These are phyloP conservation scores for Cydia fagiglandana DNA, from an alignment of 1,140 invertebrate genomes.

Conservation along the genomic window DNA sequence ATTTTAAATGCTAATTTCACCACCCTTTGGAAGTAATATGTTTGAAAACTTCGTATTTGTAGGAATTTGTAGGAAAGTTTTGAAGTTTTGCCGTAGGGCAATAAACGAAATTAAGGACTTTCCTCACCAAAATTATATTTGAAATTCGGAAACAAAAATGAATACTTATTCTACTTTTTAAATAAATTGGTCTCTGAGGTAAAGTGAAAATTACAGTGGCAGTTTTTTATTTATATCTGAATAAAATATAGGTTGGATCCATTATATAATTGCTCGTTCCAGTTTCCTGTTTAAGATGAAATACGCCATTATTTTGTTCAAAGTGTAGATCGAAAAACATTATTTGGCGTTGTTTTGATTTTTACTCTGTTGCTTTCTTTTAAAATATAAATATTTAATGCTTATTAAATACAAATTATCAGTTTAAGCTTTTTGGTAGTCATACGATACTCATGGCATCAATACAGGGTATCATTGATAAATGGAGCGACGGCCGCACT, in stretches of 20 bases:
- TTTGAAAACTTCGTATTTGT: background rate
- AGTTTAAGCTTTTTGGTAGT: too few relatives aligned
- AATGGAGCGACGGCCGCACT: too few relatives aligned
- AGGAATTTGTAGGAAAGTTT: too few relatives aligned
- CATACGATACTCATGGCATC: too few relatives aligned
- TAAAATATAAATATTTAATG: too few relatives aligned
- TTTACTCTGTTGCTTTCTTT: too few relatives aligned
- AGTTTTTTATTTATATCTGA: background rate
- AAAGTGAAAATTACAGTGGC: background rate
- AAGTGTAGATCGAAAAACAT: too few relatives aligned
- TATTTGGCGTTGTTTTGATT: too few relatives aligned
- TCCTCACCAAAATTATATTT: background rate
- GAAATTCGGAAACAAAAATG: slow-evolving; percentile 7
- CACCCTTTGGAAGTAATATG: background rate
- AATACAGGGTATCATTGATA: too few relatives aligned
- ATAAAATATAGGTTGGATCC: background rate
- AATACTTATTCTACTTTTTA: background rate
- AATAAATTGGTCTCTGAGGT: background rate
- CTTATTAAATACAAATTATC: too few relatives aligned
- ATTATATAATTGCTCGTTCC: background rate
- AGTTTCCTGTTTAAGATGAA: background rate
- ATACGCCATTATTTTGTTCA: background rate
- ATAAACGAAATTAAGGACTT: background rate
- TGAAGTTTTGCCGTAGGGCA: too few relatives aligned
- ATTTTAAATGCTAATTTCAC: slow-evolving; percentile 3